Conservation (phyloP, 2,113 vertebrate genomes). For the Panthera leo region DNA sequence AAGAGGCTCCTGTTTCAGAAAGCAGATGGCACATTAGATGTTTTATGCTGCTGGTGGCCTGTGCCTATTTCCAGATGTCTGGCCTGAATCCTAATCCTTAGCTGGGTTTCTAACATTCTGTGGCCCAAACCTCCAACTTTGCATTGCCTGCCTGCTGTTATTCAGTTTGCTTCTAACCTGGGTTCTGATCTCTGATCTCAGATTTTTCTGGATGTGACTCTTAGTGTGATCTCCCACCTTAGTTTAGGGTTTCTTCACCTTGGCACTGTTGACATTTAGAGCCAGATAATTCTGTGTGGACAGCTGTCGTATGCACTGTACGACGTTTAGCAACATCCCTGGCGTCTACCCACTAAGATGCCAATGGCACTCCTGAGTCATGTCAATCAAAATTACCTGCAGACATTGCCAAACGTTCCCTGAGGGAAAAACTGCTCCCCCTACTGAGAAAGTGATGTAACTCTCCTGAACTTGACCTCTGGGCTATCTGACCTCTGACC, state of each 20-base stretch:
- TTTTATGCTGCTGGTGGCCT: background rate
- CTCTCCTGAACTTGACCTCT: background rate
- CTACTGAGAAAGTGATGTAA: background rate
- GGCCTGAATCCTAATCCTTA: background rate
- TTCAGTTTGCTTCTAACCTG: background rate
- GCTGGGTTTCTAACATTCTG: background rate
- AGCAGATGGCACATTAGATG: background rate
- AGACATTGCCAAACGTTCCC: background rate
- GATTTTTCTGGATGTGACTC: background rate
- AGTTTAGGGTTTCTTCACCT: background rate
- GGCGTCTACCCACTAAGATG: background rate
- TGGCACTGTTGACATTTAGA: background rate
- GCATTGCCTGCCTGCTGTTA: background rate
- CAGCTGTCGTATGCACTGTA: background rate
- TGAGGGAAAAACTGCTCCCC: background rate
- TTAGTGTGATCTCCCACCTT: background rate
- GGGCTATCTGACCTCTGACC: background rate
- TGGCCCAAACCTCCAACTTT: background rate
- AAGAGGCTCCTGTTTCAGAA: slow-evolving; percentile 17
- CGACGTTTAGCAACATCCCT: background rate
- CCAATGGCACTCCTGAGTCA: background rate
- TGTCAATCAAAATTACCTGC: background rate
- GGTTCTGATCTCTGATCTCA: background rate
- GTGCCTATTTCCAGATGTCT: background rate
- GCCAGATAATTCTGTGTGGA: background rate